Evolutionary conservation across 92 coral and sea anemone species (phyloP), one percentile per base, ranked within the genome.

Genomic region (Phenganax marumi): DNA sequence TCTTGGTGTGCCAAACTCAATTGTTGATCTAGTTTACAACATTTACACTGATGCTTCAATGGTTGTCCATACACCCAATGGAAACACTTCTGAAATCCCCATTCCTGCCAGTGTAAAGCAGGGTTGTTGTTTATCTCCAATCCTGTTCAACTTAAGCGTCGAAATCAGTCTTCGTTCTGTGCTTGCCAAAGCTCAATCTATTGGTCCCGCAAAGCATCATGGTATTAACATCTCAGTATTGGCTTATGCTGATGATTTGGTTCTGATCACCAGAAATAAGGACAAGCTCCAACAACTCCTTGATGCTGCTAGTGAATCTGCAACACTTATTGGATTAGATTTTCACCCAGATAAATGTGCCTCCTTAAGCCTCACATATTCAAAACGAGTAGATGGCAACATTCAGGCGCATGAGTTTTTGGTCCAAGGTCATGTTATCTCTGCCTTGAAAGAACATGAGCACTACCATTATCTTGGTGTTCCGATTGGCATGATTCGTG

Each of bases 231-330:
- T 81, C 19, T 81, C 85, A 10, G 76, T 68, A 17, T 77, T 81
- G 10, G 85, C 85, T 10, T 81, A 81, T 62, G 85, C 85, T 49
- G 85, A 81, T 49, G 85, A 81, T 52, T 68, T 81, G 16, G 78
- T 81, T 16, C 50, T 81, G 14, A 39, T 81, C 17, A 11, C 68
- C 33, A 23, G 65, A 12, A 19, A 22, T 16, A 68, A 81, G 24
- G 66, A 19, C 10, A 52, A 53, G 17, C 76, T 81, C 19, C 85
- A 81, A 58, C 48, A 18, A 12, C 68, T 81, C 9, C 78, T 81
- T 23, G 85, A 81, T 26, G 85, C 85, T 47, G 85, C 85, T 23
- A 14, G 63, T 39, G 10, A 48, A 0, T 39, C 85, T 21, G 76
- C 85, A 21, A 68, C 16, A 10, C 19, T 62, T 25, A 75, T 81